These are phyloP conservation scores for Dermatemys mawii DNA, from an alignment of 2,113 vertebrate genomes.

Conservation along the genomic window DNA sequence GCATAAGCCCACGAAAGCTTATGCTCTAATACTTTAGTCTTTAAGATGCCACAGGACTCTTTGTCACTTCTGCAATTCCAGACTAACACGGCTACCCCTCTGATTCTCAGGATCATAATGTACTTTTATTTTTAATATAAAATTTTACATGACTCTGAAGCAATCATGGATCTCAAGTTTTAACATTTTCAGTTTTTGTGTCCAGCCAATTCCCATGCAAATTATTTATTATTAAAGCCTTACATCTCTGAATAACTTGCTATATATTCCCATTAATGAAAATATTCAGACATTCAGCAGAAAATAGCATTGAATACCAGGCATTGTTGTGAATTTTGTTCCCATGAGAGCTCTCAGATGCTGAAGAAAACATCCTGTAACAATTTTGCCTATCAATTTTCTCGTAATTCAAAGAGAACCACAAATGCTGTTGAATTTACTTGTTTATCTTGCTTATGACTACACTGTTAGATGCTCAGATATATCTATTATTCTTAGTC, in stretches of 20 bases:
- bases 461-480: neutral
- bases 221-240: neutral
- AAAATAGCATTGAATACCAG: neutral
- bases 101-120: rapidly evolving
- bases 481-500: neutral
- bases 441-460: neutral
- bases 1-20: too few species aligned
- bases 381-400: neutral
- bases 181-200: neutral
- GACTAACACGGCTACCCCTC: too few species aligned
- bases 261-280: neutral
- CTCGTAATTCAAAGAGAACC: neutral
- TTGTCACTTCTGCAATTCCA: too few species aligned
- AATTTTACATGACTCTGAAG: neutral
- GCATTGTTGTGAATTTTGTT: neutral
- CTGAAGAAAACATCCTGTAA: neutral
- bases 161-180: neutral
- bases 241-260: neutral
- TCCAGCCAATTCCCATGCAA: neutral
- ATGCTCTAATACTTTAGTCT: too few species aligned
- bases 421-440: neutral
- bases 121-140: neutral
- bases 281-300: neutral
- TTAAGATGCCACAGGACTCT: too few species aligned
- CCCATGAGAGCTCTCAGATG: neutral